Percentiles rank a stretch among this genome's conserved stretches.
Conservation (phyloP, 2,888 invertebrate species). For the Ypsolopha sequella region DNA sequence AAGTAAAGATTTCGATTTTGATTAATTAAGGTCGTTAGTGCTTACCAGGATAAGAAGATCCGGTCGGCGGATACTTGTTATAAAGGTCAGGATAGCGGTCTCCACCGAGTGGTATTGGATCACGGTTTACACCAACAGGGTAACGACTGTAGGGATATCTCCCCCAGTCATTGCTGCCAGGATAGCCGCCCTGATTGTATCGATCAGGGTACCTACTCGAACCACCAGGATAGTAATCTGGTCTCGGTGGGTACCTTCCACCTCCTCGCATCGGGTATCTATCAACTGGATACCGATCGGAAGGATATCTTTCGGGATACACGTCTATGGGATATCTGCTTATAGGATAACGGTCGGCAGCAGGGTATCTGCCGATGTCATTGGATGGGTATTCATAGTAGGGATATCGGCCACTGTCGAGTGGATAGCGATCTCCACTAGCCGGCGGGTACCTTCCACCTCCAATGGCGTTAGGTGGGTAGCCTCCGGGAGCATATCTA, state of each 20-base stretch:
- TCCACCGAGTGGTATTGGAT: constrained; percentile 61
- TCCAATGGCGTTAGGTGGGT: constrained; percentile 39
- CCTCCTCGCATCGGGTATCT: constrained; percentile 40
- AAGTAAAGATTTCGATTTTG: background rate
- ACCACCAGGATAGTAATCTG: constrained; percentile 23
- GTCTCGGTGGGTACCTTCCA: constrained; percentile 37
- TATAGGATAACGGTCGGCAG: constrained; percentile 46
- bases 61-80: constrained; percentile 72
- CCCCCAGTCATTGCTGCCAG: constrained; percentile 43
- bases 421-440: constrained; percentile 48
- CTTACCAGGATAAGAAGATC: constrained; percentile 65
- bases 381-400: constrained; percentile 33
- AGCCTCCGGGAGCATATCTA: constrained; percentile 44
- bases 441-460: constrained; percentile 49
- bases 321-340: constrained; percentile 49
- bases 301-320: constrained; percentile 43
- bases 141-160: constrained; percentile 59
- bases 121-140: constrained; percentile 60
- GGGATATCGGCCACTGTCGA: constrained; percentile 44
- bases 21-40: constrained; percentile 12
- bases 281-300: constrained; percentile 34
- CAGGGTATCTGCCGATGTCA: constrained; percentile 43
- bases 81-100: constrained; percentile 62
- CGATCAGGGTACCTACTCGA: constrained; percentile 57
- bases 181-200: constrained; percentile 49